Evolutionary conservation across 35 echinoderm and acorn worm species (phyloP), one percentile per base, ranked within the genome.

Genomic region (Apostichopus japonicus): DNA sequence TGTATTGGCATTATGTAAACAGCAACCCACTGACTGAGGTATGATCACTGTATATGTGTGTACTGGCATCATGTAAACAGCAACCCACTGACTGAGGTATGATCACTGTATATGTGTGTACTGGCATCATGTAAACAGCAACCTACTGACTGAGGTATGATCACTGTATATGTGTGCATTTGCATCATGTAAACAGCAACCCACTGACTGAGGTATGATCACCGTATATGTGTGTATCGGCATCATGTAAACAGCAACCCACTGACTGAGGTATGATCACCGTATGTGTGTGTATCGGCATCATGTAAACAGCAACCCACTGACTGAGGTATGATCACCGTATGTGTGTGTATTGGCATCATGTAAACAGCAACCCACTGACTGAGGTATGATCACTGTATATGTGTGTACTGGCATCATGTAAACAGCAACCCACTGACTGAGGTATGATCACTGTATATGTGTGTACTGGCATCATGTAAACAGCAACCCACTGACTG

Each of bases 31-130:
- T 93, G 6, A 77, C 93, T 70, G 95, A 99, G 97, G 95, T 96
- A 77, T 75, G 54, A 24, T 33, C 27, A 33, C 27, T 0, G 27
- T 33, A 33, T 33, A 1, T 33, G 27, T 33, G 27, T 33, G 27
- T 1, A 33, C 2, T 33, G 1, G 27, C 27, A 33, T 33, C 0
- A 33, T 33, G 27, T 33, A 33, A 33, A 33, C 27, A 33, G 27
- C 27, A 96, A 93, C 78, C 92, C 93, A 24, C 90, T 93, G 6
- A 77, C 93, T 70, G 95, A 99, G 97, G 95, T 96, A 77, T 75
- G 54, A 24, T 33, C 27, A 33, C 27, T 0, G 27, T 33, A 33
- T 33, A 1, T 33, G 27, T 33, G 27, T 33, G 27, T 1, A 33
- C 2, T 33, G 1, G 27, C 27, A 33, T 33, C 0, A 33, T 33